A percentile compares a stretch with the other conserved stretches of the same genome.
These are phyloP conservation scores for Siniperca chuatsi DNA, from an alignment of 2,113 vertebrate species.

Conservation along the genomic window DNA sequence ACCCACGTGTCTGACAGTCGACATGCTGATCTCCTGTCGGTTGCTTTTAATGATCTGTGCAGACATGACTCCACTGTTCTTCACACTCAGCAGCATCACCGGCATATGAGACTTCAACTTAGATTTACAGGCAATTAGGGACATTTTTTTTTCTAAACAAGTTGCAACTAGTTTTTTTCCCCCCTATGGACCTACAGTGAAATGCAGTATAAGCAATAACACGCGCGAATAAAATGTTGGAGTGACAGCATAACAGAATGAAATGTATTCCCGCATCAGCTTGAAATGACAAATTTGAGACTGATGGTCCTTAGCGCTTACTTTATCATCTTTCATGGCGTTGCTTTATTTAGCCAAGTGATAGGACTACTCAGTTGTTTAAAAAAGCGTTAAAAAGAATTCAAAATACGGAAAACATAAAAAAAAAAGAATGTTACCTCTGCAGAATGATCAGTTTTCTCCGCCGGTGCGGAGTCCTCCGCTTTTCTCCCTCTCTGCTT, in stretches of 20 bases:
- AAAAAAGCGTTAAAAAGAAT: too few species aligned
- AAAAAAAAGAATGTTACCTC: constrained; percentile 26
- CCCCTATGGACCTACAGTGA: neutral
- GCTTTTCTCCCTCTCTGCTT: neutral
- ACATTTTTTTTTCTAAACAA: neutral
- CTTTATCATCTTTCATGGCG: too few species aligned
- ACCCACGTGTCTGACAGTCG: constrained; percentile 50
- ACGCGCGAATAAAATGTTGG: neutral
- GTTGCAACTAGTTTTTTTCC: neutral
- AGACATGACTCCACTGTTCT: neutral
- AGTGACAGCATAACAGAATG: neutral
- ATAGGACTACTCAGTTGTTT: too few species aligned
- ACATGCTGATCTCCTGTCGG: neutral
- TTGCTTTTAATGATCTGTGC: neutral
- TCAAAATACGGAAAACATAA: neutral
- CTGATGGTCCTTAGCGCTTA: neutral
- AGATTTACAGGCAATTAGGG: neutral
- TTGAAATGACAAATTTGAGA: neutral
- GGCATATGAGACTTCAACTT: rapidly evolving
- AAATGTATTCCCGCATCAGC: neutral
- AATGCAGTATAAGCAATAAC: neutral
- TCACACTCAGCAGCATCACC: neutral
- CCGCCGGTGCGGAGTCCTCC: neutral
- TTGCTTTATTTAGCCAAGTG: neutral
- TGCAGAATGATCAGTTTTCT: neutral